A percentile compares a stretch with the other conserved stretches of the same genome.
phyloP scores from a whole-genome alignment of 2,888 invertebrate genomes.

The Bembecia ichneumoniformis region DNA sequence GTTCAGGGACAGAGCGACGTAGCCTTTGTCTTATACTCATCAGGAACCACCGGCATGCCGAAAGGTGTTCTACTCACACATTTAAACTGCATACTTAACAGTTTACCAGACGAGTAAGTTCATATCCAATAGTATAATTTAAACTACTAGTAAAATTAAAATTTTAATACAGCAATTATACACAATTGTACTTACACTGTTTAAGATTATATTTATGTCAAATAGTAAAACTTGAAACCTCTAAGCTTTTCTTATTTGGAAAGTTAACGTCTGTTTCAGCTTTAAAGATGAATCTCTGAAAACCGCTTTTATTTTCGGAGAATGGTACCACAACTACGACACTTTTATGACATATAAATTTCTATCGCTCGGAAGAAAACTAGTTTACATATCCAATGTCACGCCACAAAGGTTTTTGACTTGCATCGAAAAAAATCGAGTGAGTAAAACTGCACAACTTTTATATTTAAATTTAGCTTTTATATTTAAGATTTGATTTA shows the following conservation, averaged over 20 bases:
- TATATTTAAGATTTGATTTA: too few relatives aligned
- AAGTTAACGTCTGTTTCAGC: slow-evolving; percentile 19
- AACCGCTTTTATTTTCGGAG: slow-evolving; percentile 35
- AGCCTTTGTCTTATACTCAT: slow-evolving; percentile 73
- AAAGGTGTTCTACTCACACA: slow-evolving; percentile 78
- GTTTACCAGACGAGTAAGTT: slow-evolving; percentile 40
- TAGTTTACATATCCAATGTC: slow-evolving; percentile 29
- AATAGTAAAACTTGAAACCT: not conserved
- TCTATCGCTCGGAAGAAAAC: slow-evolving; percentile 34
- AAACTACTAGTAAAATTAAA: too few relatives aligned
- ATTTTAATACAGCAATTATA: too few relatives aligned
- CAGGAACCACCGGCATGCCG: slow-evolving; percentile 79
- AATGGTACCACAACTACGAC: slow-evolving; percentile 53
- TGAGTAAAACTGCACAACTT: not conserved
- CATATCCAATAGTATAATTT: too few relatives aligned
- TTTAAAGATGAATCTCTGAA: slow-evolving; percentile 31
- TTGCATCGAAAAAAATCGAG: slow-evolving; percentile 28
- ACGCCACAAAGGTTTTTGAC: slow-evolving; percentile 22
- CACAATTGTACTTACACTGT: too few relatives aligned
- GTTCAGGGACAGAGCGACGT: slow-evolving; percentile 52
- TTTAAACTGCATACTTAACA: slow-evolving; percentile 60
- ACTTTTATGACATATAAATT: slow-evolving; percentile 47
- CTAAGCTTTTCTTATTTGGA: not conserved
- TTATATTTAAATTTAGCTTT: too few relatives aligned
- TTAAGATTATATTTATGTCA: too few relatives aligned